Evolutionary conservation across 2,888 invertebrate genomes (phyloP).

Genomic region (Trachelus troglodyta): DNA sequence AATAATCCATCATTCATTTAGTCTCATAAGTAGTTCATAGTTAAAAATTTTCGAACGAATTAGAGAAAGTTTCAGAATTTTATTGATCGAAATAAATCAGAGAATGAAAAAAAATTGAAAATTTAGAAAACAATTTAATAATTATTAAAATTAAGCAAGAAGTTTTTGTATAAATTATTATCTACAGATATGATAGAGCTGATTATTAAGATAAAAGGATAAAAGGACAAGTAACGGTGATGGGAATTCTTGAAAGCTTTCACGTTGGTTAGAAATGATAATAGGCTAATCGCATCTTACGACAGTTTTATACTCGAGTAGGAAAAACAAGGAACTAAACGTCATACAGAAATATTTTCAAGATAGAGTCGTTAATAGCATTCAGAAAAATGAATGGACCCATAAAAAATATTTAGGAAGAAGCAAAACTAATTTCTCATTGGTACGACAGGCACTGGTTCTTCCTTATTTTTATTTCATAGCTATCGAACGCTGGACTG

Average conservation of each 20-base stretch:
- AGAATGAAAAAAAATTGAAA: not conserved
- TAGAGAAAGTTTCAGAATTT: not conserved
- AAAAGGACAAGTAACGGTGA: not conserved
- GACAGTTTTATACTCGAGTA: not conserved
- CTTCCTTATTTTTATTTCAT: not conserved
- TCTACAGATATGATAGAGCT: not conserved
- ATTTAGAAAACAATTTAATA: not conserved
- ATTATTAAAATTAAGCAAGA: not conserved
- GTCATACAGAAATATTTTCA: not conserved
- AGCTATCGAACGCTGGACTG: not conserved
- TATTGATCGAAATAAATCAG: not conserved
- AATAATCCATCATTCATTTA: not conserved
- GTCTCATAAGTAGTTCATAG: not conserved
- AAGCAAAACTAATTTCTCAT: not conserved
- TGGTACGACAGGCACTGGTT: not conserved
- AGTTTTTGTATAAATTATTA: not conserved
- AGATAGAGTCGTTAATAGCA: not conserved
- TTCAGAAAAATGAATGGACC: not conserved
- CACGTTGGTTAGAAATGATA: not conserved
- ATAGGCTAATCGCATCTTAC: not conserved
- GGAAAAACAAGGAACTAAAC: not conserved
- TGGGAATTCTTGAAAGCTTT: not conserved
- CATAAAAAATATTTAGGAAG: not conserved
- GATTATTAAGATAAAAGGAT: not conserved
- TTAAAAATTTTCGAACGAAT: not conserved